phyloP scores from a whole-genome alignment of 2,113 vertebrate species.

The Anser cygnoides region DNA sequence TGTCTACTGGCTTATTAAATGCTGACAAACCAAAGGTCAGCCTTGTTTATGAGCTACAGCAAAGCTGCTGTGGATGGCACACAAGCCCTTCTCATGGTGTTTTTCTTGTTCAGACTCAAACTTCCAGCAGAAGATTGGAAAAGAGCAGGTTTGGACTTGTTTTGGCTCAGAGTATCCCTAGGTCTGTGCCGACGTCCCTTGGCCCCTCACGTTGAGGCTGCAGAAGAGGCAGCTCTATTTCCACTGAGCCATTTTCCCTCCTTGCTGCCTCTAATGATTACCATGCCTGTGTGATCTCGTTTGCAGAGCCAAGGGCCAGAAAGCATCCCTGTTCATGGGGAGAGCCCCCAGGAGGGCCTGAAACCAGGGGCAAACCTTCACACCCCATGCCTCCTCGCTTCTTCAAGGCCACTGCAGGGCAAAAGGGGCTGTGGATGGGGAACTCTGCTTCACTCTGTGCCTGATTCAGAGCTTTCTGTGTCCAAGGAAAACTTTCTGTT shows the following conservation, averaged over 20 bases:
- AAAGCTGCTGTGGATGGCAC: background rate
- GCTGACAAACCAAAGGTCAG: slow-evolving; percentile 50
- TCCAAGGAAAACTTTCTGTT: rapidly evolving
- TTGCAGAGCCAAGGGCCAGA: background rate
- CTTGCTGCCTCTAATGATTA: rapidly evolving
- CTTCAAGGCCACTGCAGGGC: background rate
- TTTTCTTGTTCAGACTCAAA: background rate
- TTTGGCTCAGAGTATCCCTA: background rate
- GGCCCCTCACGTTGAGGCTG: rapidly evolving
- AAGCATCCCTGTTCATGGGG: background rate
- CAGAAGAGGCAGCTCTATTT: background rate
- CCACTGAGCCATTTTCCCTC: background rate
- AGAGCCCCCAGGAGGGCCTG: rapidly evolving
- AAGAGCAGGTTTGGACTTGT: background rate
- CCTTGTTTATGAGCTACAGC: background rate
- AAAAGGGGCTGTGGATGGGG: rapidly evolving
- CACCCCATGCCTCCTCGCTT: background rate
- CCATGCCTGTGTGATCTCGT: rapidly evolving
- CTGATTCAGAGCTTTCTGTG: background rate
- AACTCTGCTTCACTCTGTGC: background rate
- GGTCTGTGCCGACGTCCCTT: rapidly evolving
- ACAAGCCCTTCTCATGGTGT: background rate
- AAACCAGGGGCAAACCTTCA: background rate
- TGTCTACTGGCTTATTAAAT: slow-evolving; percentile 49
- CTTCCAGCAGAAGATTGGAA: background rate